phyloP scores from a whole-genome alignment of 2,888 invertebrate species.

The Lepidonotus clava region DNA sequence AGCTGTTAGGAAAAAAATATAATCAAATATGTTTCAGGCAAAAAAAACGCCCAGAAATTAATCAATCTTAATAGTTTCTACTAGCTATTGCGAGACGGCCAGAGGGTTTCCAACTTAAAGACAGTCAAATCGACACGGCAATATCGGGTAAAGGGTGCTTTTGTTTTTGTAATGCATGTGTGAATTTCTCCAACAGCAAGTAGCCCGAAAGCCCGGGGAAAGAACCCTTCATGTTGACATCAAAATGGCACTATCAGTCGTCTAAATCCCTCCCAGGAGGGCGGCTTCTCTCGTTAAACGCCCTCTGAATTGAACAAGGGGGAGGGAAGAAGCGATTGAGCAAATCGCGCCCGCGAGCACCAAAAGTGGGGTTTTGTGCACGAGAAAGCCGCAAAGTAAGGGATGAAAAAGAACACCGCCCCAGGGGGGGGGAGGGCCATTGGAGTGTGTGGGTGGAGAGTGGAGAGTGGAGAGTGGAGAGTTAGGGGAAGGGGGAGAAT shows the following conservation, averaged over 20 bases:
- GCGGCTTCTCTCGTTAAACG: conserved; percentile 8
- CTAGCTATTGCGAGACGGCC: no score
- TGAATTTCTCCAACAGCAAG: no score
- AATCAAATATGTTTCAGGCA: no score
- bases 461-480: background rate
- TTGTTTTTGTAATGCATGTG: no score
- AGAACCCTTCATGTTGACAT: conserved; percentile 24
- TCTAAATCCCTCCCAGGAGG: background rate
- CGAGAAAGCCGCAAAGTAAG: conserved; percentile 34
- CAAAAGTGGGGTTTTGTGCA: background rate
- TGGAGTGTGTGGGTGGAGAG: background rate
- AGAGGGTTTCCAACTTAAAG: no score
- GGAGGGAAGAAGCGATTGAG: background rate
- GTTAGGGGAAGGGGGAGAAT: background rate
- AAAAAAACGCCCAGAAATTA: no score
- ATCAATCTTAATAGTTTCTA: no score
- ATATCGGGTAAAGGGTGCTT: no score
- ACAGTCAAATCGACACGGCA: no score
- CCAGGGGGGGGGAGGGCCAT: background rate
- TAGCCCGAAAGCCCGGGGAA: no score
- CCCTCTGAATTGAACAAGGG: conserved; percentile 23
- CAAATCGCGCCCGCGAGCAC: conserved; percentile 15
- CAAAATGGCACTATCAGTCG: conserved; percentile 39
- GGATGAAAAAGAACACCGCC: background rate
- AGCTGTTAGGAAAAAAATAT: no score